Percentiles rank a stretch among this genome's conserved stretches.
Evolutionary conservation across 2,888 invertebrate species (phyloP).

Genomic region (Petrolisthes cinctipes): DNA sequence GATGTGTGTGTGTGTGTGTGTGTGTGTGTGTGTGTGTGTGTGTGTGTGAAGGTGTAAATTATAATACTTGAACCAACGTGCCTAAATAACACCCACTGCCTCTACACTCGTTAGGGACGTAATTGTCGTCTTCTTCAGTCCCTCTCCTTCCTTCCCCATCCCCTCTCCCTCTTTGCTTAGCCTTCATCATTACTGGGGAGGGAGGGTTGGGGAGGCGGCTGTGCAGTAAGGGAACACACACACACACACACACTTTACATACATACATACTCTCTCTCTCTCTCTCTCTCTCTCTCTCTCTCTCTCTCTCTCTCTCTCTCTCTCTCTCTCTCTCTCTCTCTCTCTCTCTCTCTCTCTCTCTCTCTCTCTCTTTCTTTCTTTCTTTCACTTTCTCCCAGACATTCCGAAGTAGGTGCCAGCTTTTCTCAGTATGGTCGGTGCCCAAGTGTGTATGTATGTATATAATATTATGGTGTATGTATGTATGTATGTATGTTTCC

Average conservation of each 20-base stretch:
- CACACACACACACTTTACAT: neutral
- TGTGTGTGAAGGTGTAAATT: too few species aligned
- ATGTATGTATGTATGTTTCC: too few species aligned
- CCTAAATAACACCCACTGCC: too few species aligned
- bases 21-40: too few species aligned
- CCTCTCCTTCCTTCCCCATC: neutral
- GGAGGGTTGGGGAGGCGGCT: neutral
- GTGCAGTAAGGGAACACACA: too few species aligned
- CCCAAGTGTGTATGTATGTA: neutral
- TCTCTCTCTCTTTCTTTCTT: neutral
- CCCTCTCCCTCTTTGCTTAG: neutral
- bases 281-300: neutral
- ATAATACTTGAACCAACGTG: too few species aligned
- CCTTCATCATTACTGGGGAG: neutral
- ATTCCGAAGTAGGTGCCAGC: too few species aligned
- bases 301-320: neutral
- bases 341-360: neutral
- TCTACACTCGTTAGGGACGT: too few species aligned
- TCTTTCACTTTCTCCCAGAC: neutral
- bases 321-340: neutral
- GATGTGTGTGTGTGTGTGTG: too few species aligned
- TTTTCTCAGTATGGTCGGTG: too few species aligned
- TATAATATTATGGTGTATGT: neutral
- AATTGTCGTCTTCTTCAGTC: neutral
- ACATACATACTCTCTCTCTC: neutral